A percentile compares a stretch with the other conserved stretches of the same genome.
Conservation (phyloP, 2,888 invertebrate species). For the Arrhopalites spinosus region DNA sequence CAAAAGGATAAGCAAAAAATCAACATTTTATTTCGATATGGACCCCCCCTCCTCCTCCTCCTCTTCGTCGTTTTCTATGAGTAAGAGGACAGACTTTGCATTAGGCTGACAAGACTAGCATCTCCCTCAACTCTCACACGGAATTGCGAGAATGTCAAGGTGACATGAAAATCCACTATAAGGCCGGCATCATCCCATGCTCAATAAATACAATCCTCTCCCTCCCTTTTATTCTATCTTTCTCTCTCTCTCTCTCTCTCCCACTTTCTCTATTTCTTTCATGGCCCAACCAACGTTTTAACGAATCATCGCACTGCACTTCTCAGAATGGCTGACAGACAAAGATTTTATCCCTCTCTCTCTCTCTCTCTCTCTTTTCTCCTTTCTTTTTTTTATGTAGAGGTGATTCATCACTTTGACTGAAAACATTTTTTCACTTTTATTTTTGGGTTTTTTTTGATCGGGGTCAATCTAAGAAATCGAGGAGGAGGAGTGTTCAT, state of each 20-base stretch:
- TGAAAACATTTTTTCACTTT: no score
- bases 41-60: neutral
- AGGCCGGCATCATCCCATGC: neutral
- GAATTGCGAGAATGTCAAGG: constrained; percentile 16
- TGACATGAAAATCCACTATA: constrained; percentile 29
- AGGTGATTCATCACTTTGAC: no score
- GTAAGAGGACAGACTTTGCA: neutral
- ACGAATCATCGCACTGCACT: no score
- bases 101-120: neutral
- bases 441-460: no score
- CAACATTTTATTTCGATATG: neutral
- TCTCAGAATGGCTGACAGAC: no score
- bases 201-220: constrained; percentile 23
- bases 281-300: no score
- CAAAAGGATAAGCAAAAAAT: neutral
- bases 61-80: neutral
- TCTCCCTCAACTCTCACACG: neutral
- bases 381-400: no score
- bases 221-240: neutral
- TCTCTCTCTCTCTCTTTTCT: neutral
- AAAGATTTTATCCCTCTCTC: neutral
- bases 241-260: no score
- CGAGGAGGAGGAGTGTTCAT: no score
- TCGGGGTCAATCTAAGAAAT: no score
- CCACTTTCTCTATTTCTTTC: no score